Evolutionary conservation across 1,140 invertebrate species (phyloP).

Genomic region (Euura saliciscinereae): DNA sequence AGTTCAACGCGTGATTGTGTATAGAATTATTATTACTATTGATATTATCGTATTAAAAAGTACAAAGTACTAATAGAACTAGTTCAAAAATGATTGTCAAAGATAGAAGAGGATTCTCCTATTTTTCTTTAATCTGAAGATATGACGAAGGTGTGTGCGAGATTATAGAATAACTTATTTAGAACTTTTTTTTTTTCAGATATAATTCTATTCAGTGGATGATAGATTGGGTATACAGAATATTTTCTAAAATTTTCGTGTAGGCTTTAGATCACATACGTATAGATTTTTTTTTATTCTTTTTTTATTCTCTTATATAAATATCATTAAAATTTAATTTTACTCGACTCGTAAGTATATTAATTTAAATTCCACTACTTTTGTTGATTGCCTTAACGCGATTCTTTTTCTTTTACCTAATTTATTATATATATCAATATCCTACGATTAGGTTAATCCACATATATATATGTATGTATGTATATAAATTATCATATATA

Average conservation of each 20-base stretch:
- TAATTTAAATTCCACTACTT: conserved; percentile 33
- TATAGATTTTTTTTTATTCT: too few relatives aligned
- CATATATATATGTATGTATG: not conserved
- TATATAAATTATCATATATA: conserved; percentile 6
- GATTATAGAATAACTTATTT: not conserved
- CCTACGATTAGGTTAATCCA: conserved; percentile 10
- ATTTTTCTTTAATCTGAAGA: conserved; percentile 2
- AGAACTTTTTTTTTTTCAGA: too few relatives aligned
- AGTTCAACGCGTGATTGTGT: too few relatives aligned
- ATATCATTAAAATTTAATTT: too few relatives aligned
- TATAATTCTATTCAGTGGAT: too few relatives aligned
- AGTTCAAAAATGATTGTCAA: not conserved
- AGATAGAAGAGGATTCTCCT: not conserved
- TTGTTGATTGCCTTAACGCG: conserved; percentile 55
- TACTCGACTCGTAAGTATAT: not conserved
- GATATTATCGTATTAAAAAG: not conserved
- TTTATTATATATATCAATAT: conserved; percentile 9
- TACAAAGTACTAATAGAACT: conserved; percentile 7
- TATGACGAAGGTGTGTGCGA: conserved; percentile 6
- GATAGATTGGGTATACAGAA: too few relatives aligned
- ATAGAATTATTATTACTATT: too few relatives aligned
- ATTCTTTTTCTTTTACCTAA: conserved; percentile 40
- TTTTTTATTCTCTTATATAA: not conserved
- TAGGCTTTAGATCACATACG: too few relatives aligned
- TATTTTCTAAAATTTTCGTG: too few relatives aligned